These are phyloP conservation scores for Carcina quercana DNA, from an alignment of 2,888 invertebrate species.

Conservation along the genomic window DNA sequence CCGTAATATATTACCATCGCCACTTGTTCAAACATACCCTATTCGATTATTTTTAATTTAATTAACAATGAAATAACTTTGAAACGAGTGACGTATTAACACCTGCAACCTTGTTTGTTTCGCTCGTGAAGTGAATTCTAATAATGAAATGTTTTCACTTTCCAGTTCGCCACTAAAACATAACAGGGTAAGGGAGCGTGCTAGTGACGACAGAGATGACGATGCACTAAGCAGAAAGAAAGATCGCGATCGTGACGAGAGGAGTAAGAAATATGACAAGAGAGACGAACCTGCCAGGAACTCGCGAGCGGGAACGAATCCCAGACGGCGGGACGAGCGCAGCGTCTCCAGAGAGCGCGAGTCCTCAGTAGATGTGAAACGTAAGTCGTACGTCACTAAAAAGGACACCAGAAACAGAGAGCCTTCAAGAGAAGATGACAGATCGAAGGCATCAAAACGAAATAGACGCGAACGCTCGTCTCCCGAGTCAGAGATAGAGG, in stretches of 20 bases:
- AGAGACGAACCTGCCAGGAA: constrained; percentile 31
- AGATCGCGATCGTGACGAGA: constrained; percentile 55
- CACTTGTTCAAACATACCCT: no score
- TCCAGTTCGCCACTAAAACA: constrained; percentile 58
- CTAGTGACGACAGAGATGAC: constrained; percentile 43
- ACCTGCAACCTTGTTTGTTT: no score
- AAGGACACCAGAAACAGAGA: constrained; percentile 43
- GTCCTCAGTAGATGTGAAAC: constrained; percentile 39
- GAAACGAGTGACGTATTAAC: no score
- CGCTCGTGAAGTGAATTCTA: no score
- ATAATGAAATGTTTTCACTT: constrained; percentile 13
- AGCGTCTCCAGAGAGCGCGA: constrained; percentile 32
- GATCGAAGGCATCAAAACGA: constrained; percentile 28
- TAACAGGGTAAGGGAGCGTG: constrained; percentile 39
- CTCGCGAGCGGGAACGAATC: constrained; percentile 25
- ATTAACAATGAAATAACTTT: no score
- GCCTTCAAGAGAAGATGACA: constrained; percentile 35
- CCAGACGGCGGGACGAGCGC: constrained; percentile 40
- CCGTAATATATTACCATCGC: no score
- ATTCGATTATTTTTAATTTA: no score
- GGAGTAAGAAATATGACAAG: constrained; percentile 55
- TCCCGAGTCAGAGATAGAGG: constrained; percentile 41
- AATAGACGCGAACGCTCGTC: constrained; percentile 39
- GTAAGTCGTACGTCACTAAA: constrained; percentile 51
- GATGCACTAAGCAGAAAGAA: constrained; percentile 47